Conservation (phyloP, 2,113 vertebrate species). For the Xiphophorus hellerii region DNA sequence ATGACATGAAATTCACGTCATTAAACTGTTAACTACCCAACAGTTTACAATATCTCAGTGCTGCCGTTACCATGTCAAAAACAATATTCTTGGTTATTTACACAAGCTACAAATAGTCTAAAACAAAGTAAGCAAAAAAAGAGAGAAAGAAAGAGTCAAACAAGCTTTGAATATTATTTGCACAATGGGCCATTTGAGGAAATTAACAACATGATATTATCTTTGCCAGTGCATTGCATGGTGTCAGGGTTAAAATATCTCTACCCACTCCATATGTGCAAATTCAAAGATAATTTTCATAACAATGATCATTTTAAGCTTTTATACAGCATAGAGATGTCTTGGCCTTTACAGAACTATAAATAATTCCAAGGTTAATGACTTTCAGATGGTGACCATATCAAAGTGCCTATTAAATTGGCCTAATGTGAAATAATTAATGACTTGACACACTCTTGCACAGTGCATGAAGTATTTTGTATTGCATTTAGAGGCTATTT, state of each 20-base stretch:
- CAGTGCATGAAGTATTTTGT: slow-evolving; percentile 4
- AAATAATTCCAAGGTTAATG: slow-evolving; percentile 71
- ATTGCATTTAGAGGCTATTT: slow-evolving; percentile 29
- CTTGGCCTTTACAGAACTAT: slow-evolving; percentile 42
- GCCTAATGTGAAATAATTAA: slow-evolving; percentile 61
- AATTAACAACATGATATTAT: too few relatives aligned
- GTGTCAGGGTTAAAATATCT: not conserved
- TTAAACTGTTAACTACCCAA: too few relatives aligned
- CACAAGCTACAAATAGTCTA: too few relatives aligned
- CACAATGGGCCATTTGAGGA: not conserved
- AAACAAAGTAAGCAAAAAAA: too few relatives aligned
- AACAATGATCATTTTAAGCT: not conserved
- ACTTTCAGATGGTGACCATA: slow-evolving; percentile 47
- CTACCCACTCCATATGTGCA: not conserved
- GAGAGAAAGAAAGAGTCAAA: not conserved
- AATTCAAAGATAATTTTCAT: not conserved
- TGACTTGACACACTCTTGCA: slow-evolving; percentile 20
- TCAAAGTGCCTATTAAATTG: slow-evolving; percentile 71
- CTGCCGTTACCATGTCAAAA: too few relatives aligned
- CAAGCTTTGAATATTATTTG: not conserved
- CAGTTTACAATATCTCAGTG: too few relatives aligned
- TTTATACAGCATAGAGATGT: slow-evolving; percentile 29
- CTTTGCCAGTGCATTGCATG: not conserved
- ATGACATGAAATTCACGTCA: too few relatives aligned
- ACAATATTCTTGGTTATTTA: too few relatives aligned